A percentile compares a stretch with the other conserved stretches of the same genome.
Conservation (phyloP, 2,888 invertebrate species). For the Drosophila subquinaria region DNA sequence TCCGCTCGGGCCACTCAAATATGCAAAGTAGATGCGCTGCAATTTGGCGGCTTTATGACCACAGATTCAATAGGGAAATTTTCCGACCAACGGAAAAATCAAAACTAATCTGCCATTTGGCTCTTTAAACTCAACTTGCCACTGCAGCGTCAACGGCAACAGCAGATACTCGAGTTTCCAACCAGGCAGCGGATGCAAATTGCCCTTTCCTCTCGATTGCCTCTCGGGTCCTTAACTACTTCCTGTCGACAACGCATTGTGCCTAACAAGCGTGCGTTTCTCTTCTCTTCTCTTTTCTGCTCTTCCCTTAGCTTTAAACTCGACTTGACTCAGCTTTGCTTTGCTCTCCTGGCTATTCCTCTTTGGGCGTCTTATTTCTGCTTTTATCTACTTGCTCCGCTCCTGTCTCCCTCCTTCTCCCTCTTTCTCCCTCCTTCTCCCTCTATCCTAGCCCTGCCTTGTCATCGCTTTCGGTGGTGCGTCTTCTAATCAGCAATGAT, state of each 20-base stretch:
- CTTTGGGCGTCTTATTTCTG: conserved; percentile 30
- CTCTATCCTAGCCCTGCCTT: conserved; percentile 18
- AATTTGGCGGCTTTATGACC: conserved; percentile 79
- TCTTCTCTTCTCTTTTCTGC: neutral
- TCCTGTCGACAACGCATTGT: conserved; percentile 65
- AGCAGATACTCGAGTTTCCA: conserved; percentile 12
- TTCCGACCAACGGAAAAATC: conserved; percentile 71
- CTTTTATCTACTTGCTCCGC: conserved; percentile 35
- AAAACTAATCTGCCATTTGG: conserved; percentile 80
- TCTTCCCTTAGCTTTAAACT: neutral
- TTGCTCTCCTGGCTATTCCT: conserved; percentile 16
- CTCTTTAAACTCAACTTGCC: conserved; percentile 33
- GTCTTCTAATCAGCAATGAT: conserved; percentile 85
- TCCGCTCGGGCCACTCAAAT: conserved; percentile 73
- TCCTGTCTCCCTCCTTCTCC: neutral
- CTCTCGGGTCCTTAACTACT: conserved; percentile 70
- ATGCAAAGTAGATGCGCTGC: conserved; percentile 78
- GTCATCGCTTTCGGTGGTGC: conserved; percentile 53
- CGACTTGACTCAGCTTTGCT: neutral
- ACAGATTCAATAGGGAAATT: conserved; percentile 75
- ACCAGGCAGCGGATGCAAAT: conserved; percentile 72
- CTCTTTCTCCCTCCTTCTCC: conserved; percentile 2
- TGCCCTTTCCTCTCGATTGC: conserved; percentile 45
- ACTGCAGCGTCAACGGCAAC: conserved; percentile 25
- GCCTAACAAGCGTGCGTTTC: conserved; percentile 73